phyloP scores from a whole-genome alignment of 2,797 vertebrate genomes.

The Pogonophryne albipinna region DNA sequence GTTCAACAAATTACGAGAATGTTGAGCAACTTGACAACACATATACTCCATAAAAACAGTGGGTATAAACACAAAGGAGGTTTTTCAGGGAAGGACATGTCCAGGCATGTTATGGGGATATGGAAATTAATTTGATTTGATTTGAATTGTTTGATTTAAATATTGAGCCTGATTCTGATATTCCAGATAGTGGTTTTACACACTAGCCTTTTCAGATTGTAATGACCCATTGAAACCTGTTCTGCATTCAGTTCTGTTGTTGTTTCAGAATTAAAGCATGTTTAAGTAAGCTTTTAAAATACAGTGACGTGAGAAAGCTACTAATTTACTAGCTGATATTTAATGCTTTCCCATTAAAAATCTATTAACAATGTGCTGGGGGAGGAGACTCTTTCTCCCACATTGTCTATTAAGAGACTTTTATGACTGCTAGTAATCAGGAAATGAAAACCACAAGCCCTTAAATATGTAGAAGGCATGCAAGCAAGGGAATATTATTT shows the following conservation, averaged over 20 bases:
- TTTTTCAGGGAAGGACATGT: neutral
- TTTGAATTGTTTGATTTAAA: too few species aligned
- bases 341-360: neutral
- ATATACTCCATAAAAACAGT: neutral
- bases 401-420: too few species aligned
- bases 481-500: too few species aligned
- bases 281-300: neutral
- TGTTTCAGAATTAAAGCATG: too few species aligned
- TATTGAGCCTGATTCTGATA: neutral
- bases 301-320: neutral
- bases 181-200: neutral
- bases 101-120: neutral
- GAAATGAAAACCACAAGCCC: too few species aligned
- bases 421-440: too few species aligned
- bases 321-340: neutral
- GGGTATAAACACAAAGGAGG: too few species aligned
- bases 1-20: neutral
- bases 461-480: too few species aligned
- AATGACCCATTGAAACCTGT: neutral
- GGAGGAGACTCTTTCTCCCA: neutral
- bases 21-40: neutral
- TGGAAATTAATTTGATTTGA: too few species aligned
- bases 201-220: neutral
- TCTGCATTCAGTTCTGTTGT: neutral
- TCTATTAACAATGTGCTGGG: neutral